These are phyloP conservation scores for Acanthopagrus latus DNA, from an alignment of 2,797 vertebrate genomes.

Conservation along the genomic window DNA sequence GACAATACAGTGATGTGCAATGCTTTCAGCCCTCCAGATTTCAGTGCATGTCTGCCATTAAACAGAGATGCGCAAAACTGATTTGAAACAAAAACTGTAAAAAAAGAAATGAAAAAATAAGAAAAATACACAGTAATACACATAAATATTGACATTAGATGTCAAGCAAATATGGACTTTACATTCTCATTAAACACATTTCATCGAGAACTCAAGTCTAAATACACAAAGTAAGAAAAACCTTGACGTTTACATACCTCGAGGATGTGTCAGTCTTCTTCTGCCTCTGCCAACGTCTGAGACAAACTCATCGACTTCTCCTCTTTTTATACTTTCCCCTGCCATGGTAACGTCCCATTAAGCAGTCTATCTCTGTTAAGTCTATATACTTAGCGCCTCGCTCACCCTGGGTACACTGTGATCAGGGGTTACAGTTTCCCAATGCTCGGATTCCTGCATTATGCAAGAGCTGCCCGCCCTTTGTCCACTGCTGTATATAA, in stretches of 20 bases:
- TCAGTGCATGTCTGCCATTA: neutral
- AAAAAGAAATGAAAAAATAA: too few species aligned
- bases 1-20: slow-evolving; percentile 3
- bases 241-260: slow-evolving; percentile 66
- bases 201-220: neutral
- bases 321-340: slow-evolving; percentile 65
- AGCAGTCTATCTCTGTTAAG: slow-evolving; percentile 38
- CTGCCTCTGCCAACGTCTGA: slow-evolving; percentile 33
- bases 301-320: slow-evolving; percentile 11
- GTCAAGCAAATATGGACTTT: neutral
- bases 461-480: slow-evolving; percentile 63
- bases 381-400: slow-evolving; percentile 53
- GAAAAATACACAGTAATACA: too few species aligned
- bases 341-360: slow-evolving; percentile 56
- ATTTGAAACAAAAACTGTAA: neutral
- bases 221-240: neutral
- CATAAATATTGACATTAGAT: neutral
- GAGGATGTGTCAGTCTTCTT: slow-evolving; percentile 15
- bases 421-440: slow-evolving; percentile 54
- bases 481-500: slow-evolving; percentile 38
- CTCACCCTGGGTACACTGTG: slow-evolving; percentile 48
- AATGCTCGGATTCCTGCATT: slow-evolving; percentile 47
- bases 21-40: neutral
- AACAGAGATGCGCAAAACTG: neutral
- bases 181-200: neutral